These are phyloP conservation scores for Diorhabda carinulata DNA, from an alignment of 1,140 invertebrate species.

Conservation along the genomic window DNA sequence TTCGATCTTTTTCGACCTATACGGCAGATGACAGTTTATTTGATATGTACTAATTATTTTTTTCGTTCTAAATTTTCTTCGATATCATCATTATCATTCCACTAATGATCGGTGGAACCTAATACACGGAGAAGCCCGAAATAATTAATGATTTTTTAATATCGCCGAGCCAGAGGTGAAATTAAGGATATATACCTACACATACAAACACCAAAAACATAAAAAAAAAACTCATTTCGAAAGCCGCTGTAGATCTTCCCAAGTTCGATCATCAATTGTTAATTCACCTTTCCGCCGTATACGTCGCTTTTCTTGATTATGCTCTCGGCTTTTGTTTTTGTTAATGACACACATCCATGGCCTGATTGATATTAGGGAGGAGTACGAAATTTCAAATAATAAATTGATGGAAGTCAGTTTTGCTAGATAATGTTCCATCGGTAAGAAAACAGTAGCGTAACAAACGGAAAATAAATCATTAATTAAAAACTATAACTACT, in stretches of 20 bases:
- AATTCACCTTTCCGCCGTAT: slow-evolving; percentile 20
- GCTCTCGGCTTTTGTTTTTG: slow-evolving; percentile 33
- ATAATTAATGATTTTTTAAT: slow-evolving; percentile 1
- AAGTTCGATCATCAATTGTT: slow-evolving; percentile 29
- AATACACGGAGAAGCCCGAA: neutral
- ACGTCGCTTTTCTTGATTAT: slow-evolving; percentile 6
- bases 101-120: neutral
- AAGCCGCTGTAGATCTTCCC: slow-evolving; percentile 1
- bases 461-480: too few relatives aligned
- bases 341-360: slow-evolving; percentile 31
- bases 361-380: slow-evolving; percentile 36
- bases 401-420: slow-evolving; percentile 25
- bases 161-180: neutral
- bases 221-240: neutral
- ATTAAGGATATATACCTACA: neutral
- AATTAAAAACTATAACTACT: too few relatives aligned
- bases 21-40: too few relatives aligned
- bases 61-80: too few relatives aligned
- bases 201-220: too few relatives aligned
- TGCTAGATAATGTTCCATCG: neutral
- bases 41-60: too few relatives aligned
- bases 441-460: neutral
- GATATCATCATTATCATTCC: neutral
- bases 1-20: too few relatives aligned
- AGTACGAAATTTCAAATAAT: slow-evolving; percentile 29